Evolutionary conservation across 2,888 invertebrate genomes (phyloP).

Genomic region (Phengaris alcon): DNA sequence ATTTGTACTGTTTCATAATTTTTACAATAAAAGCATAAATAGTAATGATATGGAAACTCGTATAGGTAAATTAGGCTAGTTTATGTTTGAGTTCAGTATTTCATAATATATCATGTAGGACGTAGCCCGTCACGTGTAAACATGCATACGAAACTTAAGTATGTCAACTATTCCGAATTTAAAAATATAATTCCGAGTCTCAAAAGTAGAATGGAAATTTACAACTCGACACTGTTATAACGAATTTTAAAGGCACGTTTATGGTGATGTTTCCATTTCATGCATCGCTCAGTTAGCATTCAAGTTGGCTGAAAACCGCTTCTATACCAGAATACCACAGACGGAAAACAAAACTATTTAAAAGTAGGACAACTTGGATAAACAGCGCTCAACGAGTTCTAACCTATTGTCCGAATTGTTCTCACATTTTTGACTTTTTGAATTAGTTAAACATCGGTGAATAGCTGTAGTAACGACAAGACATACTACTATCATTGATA

Average conservation of each 20-base stretch:
- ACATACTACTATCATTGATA: no score
- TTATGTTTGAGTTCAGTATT: background rate
- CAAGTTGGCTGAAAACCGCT: background rate
- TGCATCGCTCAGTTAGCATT: constrained; percentile 18
- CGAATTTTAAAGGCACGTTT: constrained; percentile 5
- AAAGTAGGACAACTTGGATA: constrained; percentile 24
- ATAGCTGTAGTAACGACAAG: no score
- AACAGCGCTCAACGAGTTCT: constrained; percentile 15
- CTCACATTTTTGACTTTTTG: constrained; percentile 2
- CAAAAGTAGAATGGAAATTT: background rate
- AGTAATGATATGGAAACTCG: background rate
- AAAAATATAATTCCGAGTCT: background rate
- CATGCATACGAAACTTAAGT: background rate
- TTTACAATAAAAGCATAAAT: no score
- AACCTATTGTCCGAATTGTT: constrained; percentile 23
- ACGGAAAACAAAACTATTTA: constrained; percentile 25
- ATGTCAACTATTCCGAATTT: constrained; percentile 2
- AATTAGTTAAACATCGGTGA: no score
- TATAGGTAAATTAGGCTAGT: background rate
- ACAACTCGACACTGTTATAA: background rate
- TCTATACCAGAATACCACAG: background rate
- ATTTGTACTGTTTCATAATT: no score
- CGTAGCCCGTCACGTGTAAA: background rate
- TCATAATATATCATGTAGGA: background rate
- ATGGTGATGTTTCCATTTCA: constrained; percentile 18